These are phyloP conservation scores for Willowsia nigromaculata DNA, from an alignment of 2,888 invertebrate species.

Conservation along the genomic window DNA sequence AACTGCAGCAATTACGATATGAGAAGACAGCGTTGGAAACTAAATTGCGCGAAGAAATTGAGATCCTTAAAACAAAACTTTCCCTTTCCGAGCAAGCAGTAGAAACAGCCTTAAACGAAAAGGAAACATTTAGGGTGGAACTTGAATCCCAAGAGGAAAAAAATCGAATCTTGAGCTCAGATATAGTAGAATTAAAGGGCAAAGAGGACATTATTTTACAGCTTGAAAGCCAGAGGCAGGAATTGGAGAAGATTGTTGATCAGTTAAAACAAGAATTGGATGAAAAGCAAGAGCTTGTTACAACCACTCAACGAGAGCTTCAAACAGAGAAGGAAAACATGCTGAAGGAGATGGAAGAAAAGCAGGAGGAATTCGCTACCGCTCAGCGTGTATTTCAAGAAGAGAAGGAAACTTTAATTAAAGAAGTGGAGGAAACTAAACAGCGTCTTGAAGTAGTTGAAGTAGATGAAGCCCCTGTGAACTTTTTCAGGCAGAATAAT, in stretches of 20 bases:
- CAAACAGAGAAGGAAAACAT: not conserved
- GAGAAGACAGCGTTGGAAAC: conserved; percentile 31
- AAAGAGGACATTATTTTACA: conserved; percentile 36
- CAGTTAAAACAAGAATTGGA: conserved; percentile 80
- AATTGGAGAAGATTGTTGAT: conserved; percentile 80
- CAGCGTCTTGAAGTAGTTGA: conserved; percentile 11
- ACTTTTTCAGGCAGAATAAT: conserved; percentile 40
- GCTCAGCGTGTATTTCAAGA: not conserved
- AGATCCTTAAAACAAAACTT: not conserved
- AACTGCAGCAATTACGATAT: conserved; percentile 23
- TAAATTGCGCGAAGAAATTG: conserved; percentile 32
- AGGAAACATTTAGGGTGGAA: conserved; percentile 21
- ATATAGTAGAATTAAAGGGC: conserved; percentile 58
- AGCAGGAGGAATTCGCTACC: conserved; percentile 66
- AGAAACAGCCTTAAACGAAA: conserved; percentile 22
- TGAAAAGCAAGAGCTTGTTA: conserved; percentile 76
- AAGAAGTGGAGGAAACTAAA: not conserved
- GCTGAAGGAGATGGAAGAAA: conserved; percentile 80
- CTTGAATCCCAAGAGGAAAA: conserved; percentile 47
- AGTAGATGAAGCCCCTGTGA: conserved; percentile 14
- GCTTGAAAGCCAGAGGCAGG: conserved; percentile 43
- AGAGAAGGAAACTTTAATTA: not conserved
- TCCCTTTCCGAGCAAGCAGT: conserved; percentile 11
- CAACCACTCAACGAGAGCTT: not conserved
- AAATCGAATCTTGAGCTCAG: not conserved